phyloP scores from a whole-genome alignment of 2,113 vertebrate species.

The Laticauda colubrina region DNA sequence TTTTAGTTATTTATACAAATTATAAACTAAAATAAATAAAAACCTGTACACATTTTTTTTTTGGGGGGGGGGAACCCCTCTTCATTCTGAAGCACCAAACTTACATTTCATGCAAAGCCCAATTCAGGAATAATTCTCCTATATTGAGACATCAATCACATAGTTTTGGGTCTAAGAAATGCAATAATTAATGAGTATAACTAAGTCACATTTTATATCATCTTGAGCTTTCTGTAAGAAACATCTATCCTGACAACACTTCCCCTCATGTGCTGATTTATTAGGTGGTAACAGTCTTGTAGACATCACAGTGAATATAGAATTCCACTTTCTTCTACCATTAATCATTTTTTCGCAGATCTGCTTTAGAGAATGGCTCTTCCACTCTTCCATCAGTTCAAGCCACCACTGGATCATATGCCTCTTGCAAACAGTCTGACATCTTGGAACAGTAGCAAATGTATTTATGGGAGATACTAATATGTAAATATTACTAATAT shows the following conservation, averaged over 20 bases:
- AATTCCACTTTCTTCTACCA: background rate
- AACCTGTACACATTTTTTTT: background rate
- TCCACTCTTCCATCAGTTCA: background rate
- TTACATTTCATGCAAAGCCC: background rate
- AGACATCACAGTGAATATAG: background rate
- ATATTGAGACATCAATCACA: background rate
- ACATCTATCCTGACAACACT: background rate
- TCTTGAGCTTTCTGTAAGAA: background rate
- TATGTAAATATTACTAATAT: background rate
- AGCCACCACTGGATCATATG: background rate
- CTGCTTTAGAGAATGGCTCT: background rate
- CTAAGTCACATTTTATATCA: background rate
- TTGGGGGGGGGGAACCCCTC: background rate
- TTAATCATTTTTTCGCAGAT: background rate
- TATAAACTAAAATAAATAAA: background rate
- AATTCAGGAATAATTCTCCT: background rate
- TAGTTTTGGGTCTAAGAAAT: background rate
- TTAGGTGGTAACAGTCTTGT: background rate
- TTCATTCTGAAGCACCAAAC: background rate
- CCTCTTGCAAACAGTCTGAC: background rate
- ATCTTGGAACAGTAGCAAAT: background rate
- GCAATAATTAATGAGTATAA: background rate
- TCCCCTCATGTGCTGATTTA: background rate
- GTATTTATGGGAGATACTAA: background rate
- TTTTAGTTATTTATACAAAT: background rate